Evolutionary conservation across 2,888 invertebrate species (phyloP).

Genomic region (Epirrhoe tristata): DNA sequence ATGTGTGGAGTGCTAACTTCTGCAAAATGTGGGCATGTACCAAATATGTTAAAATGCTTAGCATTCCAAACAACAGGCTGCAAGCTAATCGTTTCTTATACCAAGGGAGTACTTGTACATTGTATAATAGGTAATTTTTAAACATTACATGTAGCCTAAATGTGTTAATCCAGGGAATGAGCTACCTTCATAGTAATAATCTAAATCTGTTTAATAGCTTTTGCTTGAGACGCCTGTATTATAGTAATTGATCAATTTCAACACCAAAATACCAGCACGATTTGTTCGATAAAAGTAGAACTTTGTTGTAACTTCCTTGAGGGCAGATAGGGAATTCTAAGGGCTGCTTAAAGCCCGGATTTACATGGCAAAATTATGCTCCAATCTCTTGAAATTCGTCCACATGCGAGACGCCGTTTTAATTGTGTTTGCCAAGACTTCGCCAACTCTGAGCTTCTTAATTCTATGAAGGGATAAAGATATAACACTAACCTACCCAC

Average conservation of each 20-base stretch:
- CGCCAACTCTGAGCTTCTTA: slow-evolving; percentile 70
- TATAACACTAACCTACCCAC: slow-evolving; percentile 4
- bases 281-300: slow-evolving; percentile 46
- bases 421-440: slow-evolving; percentile 78
- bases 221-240: no score
- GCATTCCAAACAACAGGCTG: no score
- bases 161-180: no score
- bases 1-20: no score
- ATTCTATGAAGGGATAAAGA: slow-evolving; percentile 41
- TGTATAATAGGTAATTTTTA: no score
- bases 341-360: slow-evolving; percentile 67
- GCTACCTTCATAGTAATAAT: no score
- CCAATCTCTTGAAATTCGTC: slow-evolving; percentile 69
- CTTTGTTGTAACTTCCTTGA: slow-evolving; percentile 60
- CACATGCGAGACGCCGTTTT: slow-evolving; percentile 76
- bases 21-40: no score
- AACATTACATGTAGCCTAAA: no score
- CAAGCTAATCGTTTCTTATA: no score
- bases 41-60: no score
- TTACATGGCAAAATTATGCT: slow-evolving; percentile 74
- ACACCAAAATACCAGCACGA: slow-evolving; percentile 45
- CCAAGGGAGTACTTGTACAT: no score
- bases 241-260: slow-evolving; percentile 11
- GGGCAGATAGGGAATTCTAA: slow-evolving; percentile 60
- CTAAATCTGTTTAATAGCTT: no score